Base-by-base conservation (phyloP, 1,140 invertebrate species). In the Muscidifurax raptorellus region DNA sequence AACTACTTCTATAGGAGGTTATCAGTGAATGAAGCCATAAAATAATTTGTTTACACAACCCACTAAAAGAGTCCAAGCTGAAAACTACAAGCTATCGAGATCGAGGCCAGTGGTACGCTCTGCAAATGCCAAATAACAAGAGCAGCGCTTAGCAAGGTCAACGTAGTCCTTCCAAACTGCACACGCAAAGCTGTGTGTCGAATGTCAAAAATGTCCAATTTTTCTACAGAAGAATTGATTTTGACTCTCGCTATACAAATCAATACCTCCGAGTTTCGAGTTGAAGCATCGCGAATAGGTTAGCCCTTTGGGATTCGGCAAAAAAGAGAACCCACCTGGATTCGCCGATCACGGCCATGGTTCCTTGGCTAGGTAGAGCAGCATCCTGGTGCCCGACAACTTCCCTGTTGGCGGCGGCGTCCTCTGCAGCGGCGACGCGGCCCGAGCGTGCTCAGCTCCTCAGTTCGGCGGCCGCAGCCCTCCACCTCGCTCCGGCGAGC, bases 331-430 rank as follows among this genome's bases (percentile, higher is more conserved):
- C 71, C n/a, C 25, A 90, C 89, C 89, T 91, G 76, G 88, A 82
- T 89, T 92, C 89, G 89, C 90, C 90, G 88, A 92, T 91, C 88
- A 92, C 89, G 90, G 91, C 91, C 92, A 93, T 93, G 88, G 91
- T 92, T 87, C 88, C 85, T 81, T 82, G 89, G 87, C 88, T 64
- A 27, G 25, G 7, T 89, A 89, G 87, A 88, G 76, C 88, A 90
- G 87, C 91, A 93, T 92, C 89, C 88, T 92, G 87, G 44, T 80
- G 82, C 22, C 67, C 28, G 32, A 36, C 32, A 5, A 44, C 13
- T n/a, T 47, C 59, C 32, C 40, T 25, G 83, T 74, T 84, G 84
- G 86, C 83, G 87, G 85, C 86, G 84, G 89, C 86, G 81, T 88
- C 87, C 69, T 28, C 30, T 0, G 10, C 25, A 40, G 30, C 88